phyloP scores from a whole-genome alignment of 2,113 vertebrate species.

The Spilogale gracilis region DNA sequence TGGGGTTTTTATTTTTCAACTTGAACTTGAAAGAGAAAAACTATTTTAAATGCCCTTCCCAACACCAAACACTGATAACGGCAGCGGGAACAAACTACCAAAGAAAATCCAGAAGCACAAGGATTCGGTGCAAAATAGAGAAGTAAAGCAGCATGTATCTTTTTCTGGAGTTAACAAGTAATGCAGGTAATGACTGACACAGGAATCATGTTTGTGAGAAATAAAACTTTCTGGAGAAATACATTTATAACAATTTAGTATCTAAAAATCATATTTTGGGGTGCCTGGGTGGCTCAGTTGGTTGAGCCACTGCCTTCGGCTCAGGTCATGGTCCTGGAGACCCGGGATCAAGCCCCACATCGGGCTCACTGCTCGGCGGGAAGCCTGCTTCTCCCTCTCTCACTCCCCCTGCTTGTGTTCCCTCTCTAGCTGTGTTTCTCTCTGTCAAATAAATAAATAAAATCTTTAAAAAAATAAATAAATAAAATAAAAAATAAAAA shows the following conservation, averaged over 20 bases:
- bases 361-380: no score
- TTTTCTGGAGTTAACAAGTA: neutral
- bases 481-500: no score
- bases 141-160: neutral
- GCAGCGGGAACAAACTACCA: neutral
- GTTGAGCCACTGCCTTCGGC: no score
- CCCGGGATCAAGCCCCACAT: no score
- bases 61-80: neutral
- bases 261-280: constrained; percentile 9
- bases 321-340: no score
- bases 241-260: neutral
- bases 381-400: no score
- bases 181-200: neutral
- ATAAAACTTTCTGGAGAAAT: neutral
- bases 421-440: no score
- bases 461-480: no score
- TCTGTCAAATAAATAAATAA: no score
- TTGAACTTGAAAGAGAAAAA: constrained; percentile 1
- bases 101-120: neutral
- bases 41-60: neutral
- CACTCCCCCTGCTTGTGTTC: no score
- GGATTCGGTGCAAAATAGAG: neutral
- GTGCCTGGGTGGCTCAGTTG: no score
- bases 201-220: neutral
- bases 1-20: constrained; percentile 41